Conservation (phyloP, 2,797 vertebrate species). For the Avahi laniger region DNA sequence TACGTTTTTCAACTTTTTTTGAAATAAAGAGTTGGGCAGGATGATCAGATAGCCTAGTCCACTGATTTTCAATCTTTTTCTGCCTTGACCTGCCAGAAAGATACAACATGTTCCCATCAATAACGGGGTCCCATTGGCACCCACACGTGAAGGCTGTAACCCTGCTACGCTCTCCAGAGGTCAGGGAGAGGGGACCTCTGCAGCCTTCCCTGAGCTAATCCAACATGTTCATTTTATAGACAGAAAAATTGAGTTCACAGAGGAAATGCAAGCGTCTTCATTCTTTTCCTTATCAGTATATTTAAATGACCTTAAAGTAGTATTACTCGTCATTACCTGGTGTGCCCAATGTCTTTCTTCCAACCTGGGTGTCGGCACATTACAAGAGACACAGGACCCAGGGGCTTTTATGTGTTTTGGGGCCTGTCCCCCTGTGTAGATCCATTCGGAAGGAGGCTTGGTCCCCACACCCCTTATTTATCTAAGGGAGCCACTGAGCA, state of each 20-base stretch:
- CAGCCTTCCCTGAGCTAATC: not conserved
- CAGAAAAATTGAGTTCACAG: not conserved
- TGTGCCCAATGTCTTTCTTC: not conserved
- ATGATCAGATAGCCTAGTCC: not conserved
- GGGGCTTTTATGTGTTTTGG: not conserved
- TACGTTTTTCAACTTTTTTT: not conserved
- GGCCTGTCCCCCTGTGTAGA: not conserved
- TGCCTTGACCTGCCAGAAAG: not conserved
- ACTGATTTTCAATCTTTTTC: not conserved
- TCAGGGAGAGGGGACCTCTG: not conserved
- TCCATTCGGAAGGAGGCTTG: not conserved
- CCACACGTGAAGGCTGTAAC: rapidly evolving
- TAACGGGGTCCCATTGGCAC: not conserved
- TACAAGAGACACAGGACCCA: not conserved
- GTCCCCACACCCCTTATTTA: not conserved
- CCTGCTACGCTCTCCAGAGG: not conserved
- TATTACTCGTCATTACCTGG: not conserved
- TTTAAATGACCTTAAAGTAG: not conserved
- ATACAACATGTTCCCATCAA: not conserved
- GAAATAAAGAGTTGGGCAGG: not conserved
- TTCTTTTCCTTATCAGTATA: not conserved
- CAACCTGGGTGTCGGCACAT: not conserved
- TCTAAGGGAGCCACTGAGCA: conserved; percentile 35
- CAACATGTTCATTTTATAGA: not conserved
- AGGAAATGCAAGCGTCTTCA: not conserved